Percentiles rank a stretch among this genome's conserved stretches.
These are phyloP conservation scores for Zapus hudsonius DNA, from an alignment of 2,113 vertebrate genomes.

Conservation along the genomic window DNA sequence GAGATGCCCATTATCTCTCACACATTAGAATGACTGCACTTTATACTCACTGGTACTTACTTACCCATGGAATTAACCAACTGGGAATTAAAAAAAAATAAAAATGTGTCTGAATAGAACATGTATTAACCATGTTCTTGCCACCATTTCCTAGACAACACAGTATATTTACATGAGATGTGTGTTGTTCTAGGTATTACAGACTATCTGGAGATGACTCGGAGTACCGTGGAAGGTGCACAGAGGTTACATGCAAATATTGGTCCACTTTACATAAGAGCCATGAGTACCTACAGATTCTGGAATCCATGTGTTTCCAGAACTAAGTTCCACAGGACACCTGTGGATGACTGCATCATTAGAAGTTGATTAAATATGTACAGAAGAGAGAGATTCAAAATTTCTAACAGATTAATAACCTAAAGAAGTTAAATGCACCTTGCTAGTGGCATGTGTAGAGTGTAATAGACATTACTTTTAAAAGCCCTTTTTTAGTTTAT, in stretches of 20 bases:
- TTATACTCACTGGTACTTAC: not conserved
- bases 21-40: not conserved
- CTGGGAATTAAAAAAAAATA: not conserved
- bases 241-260: not conserved
- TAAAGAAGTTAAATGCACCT: conserved; percentile 24
- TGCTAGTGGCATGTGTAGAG: not conserved
- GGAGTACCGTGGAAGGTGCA: not conserved
- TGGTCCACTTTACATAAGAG: not conserved
- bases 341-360: not conserved
- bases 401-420: conserved; percentile 24
- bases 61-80: not conserved
- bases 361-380: conserved; percentile 9
- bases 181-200: not conserved
- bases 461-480: not conserved
- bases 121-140: not conserved
- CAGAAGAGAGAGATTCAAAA: not conserved
- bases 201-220: not conserved
- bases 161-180: too few relatives aligned
- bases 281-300: not conserved
- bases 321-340: not conserved
- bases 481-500: not conserved
- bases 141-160: not conserved
- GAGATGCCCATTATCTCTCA: not conserved
- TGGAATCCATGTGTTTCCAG: not conserved
- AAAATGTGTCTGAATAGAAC: not conserved